Conservation (phyloP, 1,140 invertebrate species). For the Cyclargus thomasi region DNA sequence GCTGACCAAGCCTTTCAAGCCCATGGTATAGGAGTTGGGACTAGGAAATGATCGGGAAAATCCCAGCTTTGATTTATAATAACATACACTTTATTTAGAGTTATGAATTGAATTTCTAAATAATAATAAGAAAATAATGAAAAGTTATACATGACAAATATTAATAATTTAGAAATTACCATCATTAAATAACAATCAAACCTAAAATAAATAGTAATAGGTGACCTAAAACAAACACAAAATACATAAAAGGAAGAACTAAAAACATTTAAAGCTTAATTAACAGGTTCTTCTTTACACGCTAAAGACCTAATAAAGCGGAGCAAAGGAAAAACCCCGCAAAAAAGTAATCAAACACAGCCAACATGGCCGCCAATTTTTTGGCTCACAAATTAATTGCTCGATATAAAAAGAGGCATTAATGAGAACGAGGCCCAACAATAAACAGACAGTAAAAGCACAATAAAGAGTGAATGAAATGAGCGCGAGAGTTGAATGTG, state of each 20-base stretch:
- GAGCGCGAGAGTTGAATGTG: constrained; percentile 49
- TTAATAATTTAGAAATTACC: no score
- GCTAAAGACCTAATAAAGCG: neutral
- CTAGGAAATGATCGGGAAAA: neutral
- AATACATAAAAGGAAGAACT: neutral
- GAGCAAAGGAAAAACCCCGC: neutral
- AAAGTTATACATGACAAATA: no score
- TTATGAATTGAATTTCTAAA: no score
- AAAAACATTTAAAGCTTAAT: neutral
- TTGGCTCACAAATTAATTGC: constrained; percentile 15
- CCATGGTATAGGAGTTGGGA: neutral
- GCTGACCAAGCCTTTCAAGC: constrained; percentile 5
- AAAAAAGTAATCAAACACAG: constrained; percentile 15
- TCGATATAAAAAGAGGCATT: constrained; percentile 26
- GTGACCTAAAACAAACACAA: no score
- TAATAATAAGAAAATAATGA: no score
- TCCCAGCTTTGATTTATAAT: neutral
- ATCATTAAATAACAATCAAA: no score
- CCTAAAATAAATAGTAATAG: no score
- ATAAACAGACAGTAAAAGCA: constrained; percentile 47
- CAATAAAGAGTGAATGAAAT: constrained; percentile 59
- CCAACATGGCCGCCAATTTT: constrained; percentile 3
- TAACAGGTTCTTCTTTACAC: neutral
- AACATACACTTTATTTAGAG: no score
- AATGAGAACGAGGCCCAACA: constrained; percentile 27